Evolutionary conservation across 2,888 invertebrate species (phyloP), one percentile per base, ranked within the genome.

Genomic region (Microctonus aethiopoides): DNA sequence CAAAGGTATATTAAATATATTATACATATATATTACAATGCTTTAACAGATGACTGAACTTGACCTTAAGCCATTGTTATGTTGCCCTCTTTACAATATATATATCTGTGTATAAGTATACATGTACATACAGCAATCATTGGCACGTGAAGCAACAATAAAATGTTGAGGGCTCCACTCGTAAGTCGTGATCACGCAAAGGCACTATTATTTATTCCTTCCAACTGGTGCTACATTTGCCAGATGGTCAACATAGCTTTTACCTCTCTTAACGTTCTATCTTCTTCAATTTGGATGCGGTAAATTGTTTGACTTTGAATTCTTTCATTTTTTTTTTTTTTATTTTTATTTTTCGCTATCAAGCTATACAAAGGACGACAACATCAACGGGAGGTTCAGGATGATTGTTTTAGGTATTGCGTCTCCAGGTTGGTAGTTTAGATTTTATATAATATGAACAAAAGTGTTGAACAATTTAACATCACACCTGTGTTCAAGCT

Each of bases 161-260:
- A 72, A 62, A 68, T 54, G 46, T 70, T 68, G 68, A 61, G 59
- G 69, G 64, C 68, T 62, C 70, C 60, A 66, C 67, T 52, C 68
- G 67, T 62, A 60, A 60, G 68, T 69, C 66, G 68, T 65, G 71
- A 76, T 77, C 79, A 78, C 79, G 78, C 78, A 71, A 77, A 61
- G 69, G 57, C 20, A 71, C 57, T 69, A 73, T 74, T 74, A 77
- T 74, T 71, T 70, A 70, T 73, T 75, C 73, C 76, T 76, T 75
- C 74, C 69, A 68, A 71, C 67, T 70, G 71, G 73, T 34, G 72
- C 70, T 76, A 68, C 73, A 61, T 73, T 72, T 68, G 68, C 78
- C 79, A 79, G 78, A 78, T 79, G 79, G 77, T 64, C 69, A 70
- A 72, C 67, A 69, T 71, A 57, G 57, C 57, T 34, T 34, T 5